phyloP scores from a whole-genome alignment of 92 coral and sea anemone genomes.

The Blastomussa wellsi region DNA sequence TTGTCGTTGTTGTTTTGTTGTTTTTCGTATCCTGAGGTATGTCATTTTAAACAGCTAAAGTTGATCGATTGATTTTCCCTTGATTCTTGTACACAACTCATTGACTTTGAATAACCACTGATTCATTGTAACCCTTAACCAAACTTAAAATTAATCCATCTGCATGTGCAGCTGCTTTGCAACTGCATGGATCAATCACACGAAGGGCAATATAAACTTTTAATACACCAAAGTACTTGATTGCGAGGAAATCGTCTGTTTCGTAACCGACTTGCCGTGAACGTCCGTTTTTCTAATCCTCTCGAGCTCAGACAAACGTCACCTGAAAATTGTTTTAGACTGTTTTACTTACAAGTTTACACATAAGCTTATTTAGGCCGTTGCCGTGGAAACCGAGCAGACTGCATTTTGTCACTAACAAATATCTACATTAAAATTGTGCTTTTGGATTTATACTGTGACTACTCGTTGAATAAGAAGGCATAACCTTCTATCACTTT shows the following conservation, averaged over 20 bases:
- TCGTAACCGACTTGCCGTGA: not conserved
- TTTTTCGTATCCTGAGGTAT: too few species aligned
- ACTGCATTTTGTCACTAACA: not conserved
- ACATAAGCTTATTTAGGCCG: not conserved
- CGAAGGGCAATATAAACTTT: not conserved
- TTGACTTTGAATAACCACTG: too few species aligned
- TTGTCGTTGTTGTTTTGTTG: too few species aligned
- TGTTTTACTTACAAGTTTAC: not conserved
- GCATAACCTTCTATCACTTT: too few species aligned
- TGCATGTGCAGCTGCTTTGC: too few species aligned
- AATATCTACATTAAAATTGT: not conserved
- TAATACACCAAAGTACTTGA: not conserved
- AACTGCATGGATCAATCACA: too few species aligned
- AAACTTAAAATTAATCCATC: too few species aligned
- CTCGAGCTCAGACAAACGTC: not conserved
- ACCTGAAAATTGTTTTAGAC: not conserved
- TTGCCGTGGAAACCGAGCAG: not conserved
- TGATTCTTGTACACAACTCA: too few species aligned
- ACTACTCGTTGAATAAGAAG: too few species aligned
- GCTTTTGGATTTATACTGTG: not conserved
- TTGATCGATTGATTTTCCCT: too few species aligned
- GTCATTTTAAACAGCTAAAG: too few species aligned
- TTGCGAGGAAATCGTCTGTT: not conserved
- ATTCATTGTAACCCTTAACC: too few species aligned
- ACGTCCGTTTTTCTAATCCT: not conserved